These are phyloP conservation scores for Trissolcus brochymenae DNA, from an alignment of 2,888 invertebrate genomes.

Conservation along the genomic window DNA sequence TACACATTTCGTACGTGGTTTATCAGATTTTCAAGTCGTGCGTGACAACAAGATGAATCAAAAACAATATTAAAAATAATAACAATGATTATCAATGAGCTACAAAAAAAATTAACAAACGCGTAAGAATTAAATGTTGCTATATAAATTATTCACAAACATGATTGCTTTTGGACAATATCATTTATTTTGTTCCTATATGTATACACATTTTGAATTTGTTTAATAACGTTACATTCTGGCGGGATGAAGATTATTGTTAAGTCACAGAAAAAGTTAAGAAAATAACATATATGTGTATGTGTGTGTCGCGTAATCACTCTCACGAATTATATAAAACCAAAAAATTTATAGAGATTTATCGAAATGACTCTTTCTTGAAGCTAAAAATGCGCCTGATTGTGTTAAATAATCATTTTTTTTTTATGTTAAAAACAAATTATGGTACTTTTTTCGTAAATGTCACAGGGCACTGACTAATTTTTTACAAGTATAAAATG, in stretches of 20 bases:
- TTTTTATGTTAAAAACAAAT: not conserved
- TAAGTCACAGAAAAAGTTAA: not conserved
- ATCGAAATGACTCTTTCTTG: not conserved
- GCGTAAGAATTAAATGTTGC: not conserved
- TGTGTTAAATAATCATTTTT: slow-evolving; percentile 8
- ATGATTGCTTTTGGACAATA: slow-evolving; percentile 4
- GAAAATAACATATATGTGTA: no score
- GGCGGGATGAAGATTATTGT: not conserved
- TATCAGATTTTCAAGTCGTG: slow-evolving; percentile 34
- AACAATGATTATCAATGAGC: not conserved
- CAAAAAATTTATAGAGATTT: slow-evolving; percentile 1
- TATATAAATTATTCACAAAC: slow-evolving; percentile 38
- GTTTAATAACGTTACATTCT: not conserved
- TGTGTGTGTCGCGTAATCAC: no score
- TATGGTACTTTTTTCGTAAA: not conserved
- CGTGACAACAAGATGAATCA: slow-evolving; percentile 36
- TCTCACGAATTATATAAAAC: no score
- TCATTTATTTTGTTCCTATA: not conserved
- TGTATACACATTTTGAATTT: not conserved
- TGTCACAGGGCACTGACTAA: no score
- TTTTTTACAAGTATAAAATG: no score
- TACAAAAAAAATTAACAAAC: not conserved
- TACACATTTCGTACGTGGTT: slow-evolving; percentile 28
- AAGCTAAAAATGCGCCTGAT: not conserved
- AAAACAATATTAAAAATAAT: slow-evolving; percentile 35